Evolutionary conservation across 2,888 invertebrate species (phyloP).

Genomic region (Nomada hirtipes): DNA sequence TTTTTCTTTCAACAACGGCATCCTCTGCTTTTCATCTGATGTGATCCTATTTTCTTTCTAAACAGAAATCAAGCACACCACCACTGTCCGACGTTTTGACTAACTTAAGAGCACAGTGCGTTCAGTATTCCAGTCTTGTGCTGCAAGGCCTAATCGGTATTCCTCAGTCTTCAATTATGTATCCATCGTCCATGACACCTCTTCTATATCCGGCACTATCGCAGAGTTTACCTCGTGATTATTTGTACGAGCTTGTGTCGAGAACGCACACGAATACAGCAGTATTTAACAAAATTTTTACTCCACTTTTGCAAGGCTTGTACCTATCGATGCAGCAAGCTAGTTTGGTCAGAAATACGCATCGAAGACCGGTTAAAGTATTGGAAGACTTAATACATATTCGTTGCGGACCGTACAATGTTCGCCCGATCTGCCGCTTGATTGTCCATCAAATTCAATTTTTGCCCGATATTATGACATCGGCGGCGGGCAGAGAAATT

Average conservation of each 20-base stretch:
- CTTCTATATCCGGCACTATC: slow-evolving; percentile 89
- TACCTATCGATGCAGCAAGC: slow-evolving; percentile 89
- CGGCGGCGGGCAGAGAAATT: slow-evolving; percentile 93
- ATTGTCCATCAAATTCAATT: slow-evolving; percentile 90
- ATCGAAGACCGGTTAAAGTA: slow-evolving; percentile 89
- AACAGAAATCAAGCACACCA: slow-evolving; percentile 89
- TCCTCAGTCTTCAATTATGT: slow-evolving; percentile 68
- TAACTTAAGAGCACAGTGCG: slow-evolving; percentile 86
- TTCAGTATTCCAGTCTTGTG: slow-evolving; percentile 86
- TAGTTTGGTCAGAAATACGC: slow-evolving; percentile 89
- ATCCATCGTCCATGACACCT: slow-evolving; percentile 86
- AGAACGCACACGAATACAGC: slow-evolving; percentile 87
- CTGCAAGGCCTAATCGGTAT: slow-evolving; percentile 85
- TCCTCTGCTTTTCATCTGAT: background rate
- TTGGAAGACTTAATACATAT: slow-evolving; percentile 93
- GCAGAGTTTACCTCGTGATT: slow-evolving; percentile 90
- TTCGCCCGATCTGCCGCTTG: slow-evolving; percentile 91
- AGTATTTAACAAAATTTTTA: slow-evolving; percentile 87
- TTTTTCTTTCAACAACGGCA: too few species aligned
- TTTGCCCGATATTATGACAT: slow-evolving; percentile 89
- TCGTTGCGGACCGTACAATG: slow-evolving; percentile 88
- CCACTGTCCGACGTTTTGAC: slow-evolving; percentile 89
- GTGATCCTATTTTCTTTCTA: slow-evolving; percentile 43
- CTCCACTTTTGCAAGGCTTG: slow-evolving; percentile 89
- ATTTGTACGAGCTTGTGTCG: slow-evolving; percentile 89